These are phyloP conservation scores for Capitulum mitella DNA, from an alignment of 2,888 invertebrate genomes.

Conservation along the genomic window DNA sequence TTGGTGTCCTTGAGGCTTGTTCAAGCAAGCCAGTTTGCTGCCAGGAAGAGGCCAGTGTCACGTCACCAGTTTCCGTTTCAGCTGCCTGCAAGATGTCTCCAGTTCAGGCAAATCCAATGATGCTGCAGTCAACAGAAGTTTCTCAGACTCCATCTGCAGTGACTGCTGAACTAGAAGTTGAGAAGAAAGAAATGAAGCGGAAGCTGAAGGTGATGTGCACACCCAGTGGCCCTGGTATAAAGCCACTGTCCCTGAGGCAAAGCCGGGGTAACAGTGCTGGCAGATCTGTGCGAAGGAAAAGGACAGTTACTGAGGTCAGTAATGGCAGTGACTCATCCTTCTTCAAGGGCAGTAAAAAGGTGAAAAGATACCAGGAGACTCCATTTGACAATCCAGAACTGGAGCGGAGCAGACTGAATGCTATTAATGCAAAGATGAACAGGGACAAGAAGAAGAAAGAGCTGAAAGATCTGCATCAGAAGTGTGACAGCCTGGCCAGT, in stretches of 20 bases:
- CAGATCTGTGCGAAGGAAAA: background rate
- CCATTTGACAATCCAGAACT: background rate
- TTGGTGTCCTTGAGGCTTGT: too few species aligned
- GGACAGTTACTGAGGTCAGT: background rate
- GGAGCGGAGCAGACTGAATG: background rate
- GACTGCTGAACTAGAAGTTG: background rate
- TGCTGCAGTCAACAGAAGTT: background rate
- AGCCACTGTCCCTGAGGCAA: background rate
- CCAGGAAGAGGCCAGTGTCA: background rate
- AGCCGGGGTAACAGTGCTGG: background rate
- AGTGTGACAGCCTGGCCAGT: background rate
- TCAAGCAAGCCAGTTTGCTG: background rate
- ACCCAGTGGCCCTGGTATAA: background rate
- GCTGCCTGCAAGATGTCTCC: background rate
- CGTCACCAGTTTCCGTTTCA: conserved; percentile 21
- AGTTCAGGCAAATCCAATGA: background rate
- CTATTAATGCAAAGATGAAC: background rate
- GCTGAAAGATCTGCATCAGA: background rate
- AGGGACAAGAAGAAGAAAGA: background rate
- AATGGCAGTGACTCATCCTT: background rate
- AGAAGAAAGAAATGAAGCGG: background rate
- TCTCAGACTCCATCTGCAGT: background rate
- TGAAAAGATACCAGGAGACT: background rate
- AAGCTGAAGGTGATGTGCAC: background rate
- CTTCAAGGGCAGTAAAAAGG: background rate